These are phyloP conservation scores for Microtus oregoni DNA, from an alignment of 2,113 vertebrate species.

Conservation along the genomic window DNA sequence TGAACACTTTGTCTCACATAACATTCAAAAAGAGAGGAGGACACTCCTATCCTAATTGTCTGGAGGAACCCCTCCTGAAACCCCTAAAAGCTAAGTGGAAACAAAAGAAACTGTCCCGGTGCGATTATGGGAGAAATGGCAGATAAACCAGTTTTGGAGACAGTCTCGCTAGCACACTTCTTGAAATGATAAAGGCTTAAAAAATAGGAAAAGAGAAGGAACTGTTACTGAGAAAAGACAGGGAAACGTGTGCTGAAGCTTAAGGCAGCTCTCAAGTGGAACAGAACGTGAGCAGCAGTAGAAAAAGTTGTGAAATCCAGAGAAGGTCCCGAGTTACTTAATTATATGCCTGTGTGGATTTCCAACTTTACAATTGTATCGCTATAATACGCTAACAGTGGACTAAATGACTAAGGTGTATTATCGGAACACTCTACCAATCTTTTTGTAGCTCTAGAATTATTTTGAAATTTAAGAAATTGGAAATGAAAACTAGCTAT, in stretches of 20 bases:
- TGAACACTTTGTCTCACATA: not conserved
- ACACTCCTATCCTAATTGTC: not conserved
- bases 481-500: not conserved
- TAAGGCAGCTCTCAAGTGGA: not conserved
- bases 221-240: not conserved
- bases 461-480: not conserved
- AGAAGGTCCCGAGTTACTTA: not conserved
- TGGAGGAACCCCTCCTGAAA: no score
- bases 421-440: not conserved
- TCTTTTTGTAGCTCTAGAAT: not conserved
- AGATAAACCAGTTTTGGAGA: not conserved
- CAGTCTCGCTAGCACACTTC: not conserved
- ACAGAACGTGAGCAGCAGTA: not conserved
- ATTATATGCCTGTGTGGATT: not conserved
- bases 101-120: not conserved
- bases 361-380: not conserved
- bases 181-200: not conserved
- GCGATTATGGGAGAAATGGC: not conserved
- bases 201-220: conserved; percentile 43
- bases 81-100: not conserved
- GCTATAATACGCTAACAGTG: not conserved
- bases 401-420: not conserved
- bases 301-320: not conserved
- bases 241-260: not conserved
- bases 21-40: not conserved